Base-by-base conservation (phyloP, 2,888 invertebrate species). In the Pristionchus japonicus region DNA sequence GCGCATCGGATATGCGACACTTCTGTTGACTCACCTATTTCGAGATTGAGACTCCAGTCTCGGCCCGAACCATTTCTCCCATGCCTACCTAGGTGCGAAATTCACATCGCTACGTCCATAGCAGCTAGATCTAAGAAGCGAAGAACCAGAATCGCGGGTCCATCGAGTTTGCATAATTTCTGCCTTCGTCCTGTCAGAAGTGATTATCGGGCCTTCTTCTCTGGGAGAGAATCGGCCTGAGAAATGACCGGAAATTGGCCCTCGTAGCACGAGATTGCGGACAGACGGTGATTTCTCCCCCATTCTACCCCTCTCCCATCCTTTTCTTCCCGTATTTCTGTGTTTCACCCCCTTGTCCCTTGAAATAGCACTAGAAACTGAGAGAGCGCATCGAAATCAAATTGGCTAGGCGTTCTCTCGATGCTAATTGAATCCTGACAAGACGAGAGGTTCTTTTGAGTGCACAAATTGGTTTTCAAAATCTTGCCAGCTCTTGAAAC, bases 151-250 rank as follows among this genome's bases (percentile, higher is more conserved):
- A 64, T 67, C 34, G 31, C 3, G 64, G 27, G 15, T 23, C n/a
- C 40, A 31, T 31, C 31, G 20, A n/a, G 43, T 77, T 47, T 43
- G 77, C 77, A 77, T 77, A 77, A 77, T 47, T 77, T 67, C 67
- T 34, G n/a, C n/a, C n/a, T n/a, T 20, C 70, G 20, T 3, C 77
- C 34, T 77, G 77, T 77, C 77, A 77, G 43, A 77, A 77, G 43
- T 77, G 43, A 40, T 77, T 77, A 43, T 43, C 77, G 77, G 77
- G 40, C n/a, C n/a, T n/a, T n/a, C n/a, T n/a, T n/a, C n/a, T n/a
- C n/a, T n/a, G n/a, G 70, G 40, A 17, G 67, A 37, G 31, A 70
- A 37, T 70, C 64, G 27, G 27, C 31, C 57, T 57, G n/a, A 57
- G 57, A 57, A 57, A 57, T 57, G 6, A n/a, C 57, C 57, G 57